phyloP scores from a whole-genome alignment of 1,140 invertebrate genomes.

The Eupristina koningsbergeri region DNA sequence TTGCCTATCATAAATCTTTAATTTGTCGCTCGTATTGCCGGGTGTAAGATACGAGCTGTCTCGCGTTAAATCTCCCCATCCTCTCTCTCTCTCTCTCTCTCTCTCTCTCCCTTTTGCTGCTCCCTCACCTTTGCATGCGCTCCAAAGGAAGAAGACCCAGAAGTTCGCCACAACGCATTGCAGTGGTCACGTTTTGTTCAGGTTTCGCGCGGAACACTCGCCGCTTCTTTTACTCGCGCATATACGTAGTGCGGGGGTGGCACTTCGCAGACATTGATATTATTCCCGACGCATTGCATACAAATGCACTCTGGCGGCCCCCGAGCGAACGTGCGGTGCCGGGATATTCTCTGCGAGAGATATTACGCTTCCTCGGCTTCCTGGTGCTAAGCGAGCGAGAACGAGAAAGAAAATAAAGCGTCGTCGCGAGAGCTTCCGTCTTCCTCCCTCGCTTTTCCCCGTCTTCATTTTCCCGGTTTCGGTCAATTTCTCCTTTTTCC shows the following conservation, averaged over 20 bases:
- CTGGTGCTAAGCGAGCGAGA: not conserved
- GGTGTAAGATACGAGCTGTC: constrained; percentile 56
- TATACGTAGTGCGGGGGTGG: not conserved
- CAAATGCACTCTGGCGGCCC: constrained; percentile 52
- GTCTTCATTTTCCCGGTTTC: not conserved
- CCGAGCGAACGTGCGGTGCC: constrained; percentile 6
- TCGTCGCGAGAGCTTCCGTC: not conserved
- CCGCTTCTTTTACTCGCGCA: constrained; percentile 10
- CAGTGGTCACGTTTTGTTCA: constrained; percentile 58
- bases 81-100: not conserved
- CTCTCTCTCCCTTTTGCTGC: not conserved
- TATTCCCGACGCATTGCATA: constrained; percentile 61
- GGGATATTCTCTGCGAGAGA: constrained; percentile 18
- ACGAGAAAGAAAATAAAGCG: constrained; percentile 21
- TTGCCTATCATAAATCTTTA: constrained; percentile 61
- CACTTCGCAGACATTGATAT: constrained; percentile 59
- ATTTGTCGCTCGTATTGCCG: constrained; percentile 57
- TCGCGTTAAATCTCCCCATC: constrained; percentile 35
- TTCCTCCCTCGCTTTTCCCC: not conserved
- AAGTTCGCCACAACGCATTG: constrained; percentile 49
- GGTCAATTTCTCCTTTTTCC: not conserved
- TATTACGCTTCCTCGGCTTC: constrained; percentile 15
- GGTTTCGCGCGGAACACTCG: constrained; percentile 48
- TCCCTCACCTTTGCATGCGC: not conserved
- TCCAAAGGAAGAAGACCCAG: constrained; percentile 24